These are phyloP conservation scores for Teinopalpus imperialis DNA, from an alignment of 2,888 invertebrate genomes.

Conservation along the genomic window DNA sequence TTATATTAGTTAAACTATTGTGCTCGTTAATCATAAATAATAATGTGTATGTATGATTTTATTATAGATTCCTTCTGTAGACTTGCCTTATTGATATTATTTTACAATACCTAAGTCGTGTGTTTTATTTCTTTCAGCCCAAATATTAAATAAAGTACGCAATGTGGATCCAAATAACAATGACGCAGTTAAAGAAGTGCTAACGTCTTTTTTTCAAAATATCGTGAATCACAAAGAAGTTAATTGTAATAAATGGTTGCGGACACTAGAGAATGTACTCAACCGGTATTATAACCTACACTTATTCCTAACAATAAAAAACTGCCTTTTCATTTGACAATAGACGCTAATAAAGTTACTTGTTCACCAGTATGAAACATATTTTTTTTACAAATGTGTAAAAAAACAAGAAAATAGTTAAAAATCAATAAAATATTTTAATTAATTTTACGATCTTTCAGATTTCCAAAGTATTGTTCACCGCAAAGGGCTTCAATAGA, in stretches of 20 bases:
- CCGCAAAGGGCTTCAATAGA: slow-evolving; percentile 59
- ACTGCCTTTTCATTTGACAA: no score
- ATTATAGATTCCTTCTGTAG: not conserved
- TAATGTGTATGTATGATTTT: slow-evolving; percentile 14
- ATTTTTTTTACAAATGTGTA: no score
- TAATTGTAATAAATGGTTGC: slow-evolving; percentile 52
- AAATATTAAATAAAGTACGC: slow-evolving; percentile 58
- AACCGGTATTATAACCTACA: slow-evolving; percentile 64
- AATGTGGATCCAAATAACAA: slow-evolving; percentile 62
- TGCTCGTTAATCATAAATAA: no score
- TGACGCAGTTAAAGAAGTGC: slow-evolving; percentile 61
- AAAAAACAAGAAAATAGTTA: no score
- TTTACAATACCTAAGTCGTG: no score
- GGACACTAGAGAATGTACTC: slow-evolving; percentile 51
- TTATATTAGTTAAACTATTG: no score
- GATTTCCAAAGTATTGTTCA: slow-evolving; percentile 68
- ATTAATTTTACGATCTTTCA: slow-evolving; percentile 34
- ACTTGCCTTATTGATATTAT: not conserved
- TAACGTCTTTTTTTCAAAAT: slow-evolving; percentile 56
- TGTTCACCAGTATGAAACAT: no score
- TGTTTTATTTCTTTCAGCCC: slow-evolving; percentile 49
- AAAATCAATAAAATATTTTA: no score
- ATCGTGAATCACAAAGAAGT: slow-evolving; percentile 47
- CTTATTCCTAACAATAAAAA: slow-evolving; percentile 22
- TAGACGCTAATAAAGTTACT: no score